Evolutionary conservation across 2,113 vertebrate species (phyloP), one percentile per base, ranked within the genome.

Genomic region (Dipodomys merriami): DNA sequence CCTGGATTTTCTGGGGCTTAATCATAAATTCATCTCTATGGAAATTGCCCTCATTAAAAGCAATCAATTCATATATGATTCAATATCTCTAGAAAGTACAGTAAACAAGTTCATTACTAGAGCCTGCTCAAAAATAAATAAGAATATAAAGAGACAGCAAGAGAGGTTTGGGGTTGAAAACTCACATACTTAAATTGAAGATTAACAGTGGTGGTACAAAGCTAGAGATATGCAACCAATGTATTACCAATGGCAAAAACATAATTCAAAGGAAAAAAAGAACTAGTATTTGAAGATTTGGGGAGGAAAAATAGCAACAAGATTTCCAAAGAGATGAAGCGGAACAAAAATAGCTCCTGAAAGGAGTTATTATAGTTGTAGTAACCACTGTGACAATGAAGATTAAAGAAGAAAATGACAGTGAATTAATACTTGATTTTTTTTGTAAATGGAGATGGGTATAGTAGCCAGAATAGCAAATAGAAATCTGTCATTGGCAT

Each of bases 221-320:
- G n/a, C 15, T 35, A 53, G 46, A 44, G 35, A 64, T 33, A 80
- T 39, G 5, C 7, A 19, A 20, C 13, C 18, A 5, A 29, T 39
- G 39, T 33, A 33, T 22, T 73, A 62, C 46, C 88, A 65, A 72
- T 73, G 57, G 90, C 65, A 87, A 84, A 1, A 44, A n/a, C 18
- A 92, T 88, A 91, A 69, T 81, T 60, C 80, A 74, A 86, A 86
- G 84, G 22, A 35, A 69, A 22, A 67, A 80, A 88, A 91, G 13
- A 84, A 84, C 6, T 5, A 80, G 20, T 3, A 72, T 83, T 25
- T 81, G 72, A 84, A 88, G 46, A 33, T 39, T 46, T 76, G 76
- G 9, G 12, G 15, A 9, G 29, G 1, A 4, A 13, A 86, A n/a
- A 73, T 57, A 39, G 39, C 39, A 15, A 49, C 18, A 83, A 35